Evolutionary conservation across 1,140 invertebrate species (phyloP), one percentile per base, ranked within the genome.

Genomic region (Cataglyphis hispanica): DNA sequence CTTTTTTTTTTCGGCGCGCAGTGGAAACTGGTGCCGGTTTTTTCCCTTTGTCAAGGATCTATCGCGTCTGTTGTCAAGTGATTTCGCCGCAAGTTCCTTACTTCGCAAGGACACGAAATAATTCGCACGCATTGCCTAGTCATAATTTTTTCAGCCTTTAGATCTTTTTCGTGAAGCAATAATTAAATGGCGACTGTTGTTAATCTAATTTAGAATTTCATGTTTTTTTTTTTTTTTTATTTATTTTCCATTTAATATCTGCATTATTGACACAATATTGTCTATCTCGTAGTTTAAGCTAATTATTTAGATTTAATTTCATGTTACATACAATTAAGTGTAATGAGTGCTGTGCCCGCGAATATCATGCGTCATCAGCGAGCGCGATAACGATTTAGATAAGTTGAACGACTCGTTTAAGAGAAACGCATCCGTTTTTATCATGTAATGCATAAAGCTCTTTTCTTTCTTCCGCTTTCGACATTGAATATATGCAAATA

Each of bases 301-400:
- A 50, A 46, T 27, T 46, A 27, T 74, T 83, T 61, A 13, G 53
- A 43, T 11, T 50, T 40, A 58, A 56, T 27, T 60, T 31, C 34
- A 46, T 19, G 40, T 61, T 53, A 60, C 25, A 60, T n/a, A 31
- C 37, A 53, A 60, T 74, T 25, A 37, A 8, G 43, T 31, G n/a
- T n/a, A 56, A 83, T 83, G 61, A 72, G 25, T 83, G 61, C 13
- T 60, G 46, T 60, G 37, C 37, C n/a, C 46, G 27, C 25, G 50
- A 61, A 83, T 83, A 19, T 83, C 50, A 58, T 72, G 78, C 78
- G 67, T 83, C 67, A 58, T 72, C 53, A 72, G 19, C 25, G 19
- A 77, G 53, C 22, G 37, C 67, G 67, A 72, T 72, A 83, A 83
- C n/a, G 37, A 83, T 83, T 83, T 72, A 37, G 67, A 37, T 60